Conservation (phyloP, 2,888 invertebrate genomes). For the Drosophila siamana region DNA sequence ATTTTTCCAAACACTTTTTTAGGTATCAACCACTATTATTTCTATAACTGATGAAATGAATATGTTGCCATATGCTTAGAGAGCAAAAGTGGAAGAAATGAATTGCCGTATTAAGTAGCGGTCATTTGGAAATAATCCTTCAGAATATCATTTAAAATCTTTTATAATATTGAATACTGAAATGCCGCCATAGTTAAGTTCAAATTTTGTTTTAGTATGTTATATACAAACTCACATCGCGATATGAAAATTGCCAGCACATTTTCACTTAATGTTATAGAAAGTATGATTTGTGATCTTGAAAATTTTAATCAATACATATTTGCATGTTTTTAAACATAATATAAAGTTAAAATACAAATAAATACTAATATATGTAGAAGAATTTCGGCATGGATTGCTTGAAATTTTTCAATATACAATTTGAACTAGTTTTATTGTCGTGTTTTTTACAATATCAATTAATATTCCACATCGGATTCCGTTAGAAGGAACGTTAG, state of each 20-base stretch:
- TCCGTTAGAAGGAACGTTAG: not conserved
- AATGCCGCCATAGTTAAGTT: constrained; percentile 23
- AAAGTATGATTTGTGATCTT: constrained; percentile 79
- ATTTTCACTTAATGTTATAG: constrained; percentile 52
- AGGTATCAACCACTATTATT: constrained; percentile 1
- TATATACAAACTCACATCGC: constrained; percentile 31
- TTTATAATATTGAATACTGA: not conserved
- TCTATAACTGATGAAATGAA: not conserved
- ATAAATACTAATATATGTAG: constrained; percentile 54
- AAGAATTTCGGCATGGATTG: constrained; percentile 74
- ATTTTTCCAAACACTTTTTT: constrained; percentile 11
- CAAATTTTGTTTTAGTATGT: constrained; percentile 27
- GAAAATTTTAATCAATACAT: constrained; percentile 74
- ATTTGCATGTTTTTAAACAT: constrained; percentile 69
- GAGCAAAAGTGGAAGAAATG: not conserved
- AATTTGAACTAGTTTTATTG: constrained; percentile 27
- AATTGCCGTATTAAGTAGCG: constrained; percentile 13
- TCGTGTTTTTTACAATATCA: not conserved
- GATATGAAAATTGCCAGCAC: constrained; percentile 51
- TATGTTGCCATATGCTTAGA: constrained; percentile 47
- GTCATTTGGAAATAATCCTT: not conserved
- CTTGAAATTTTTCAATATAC: constrained; percentile 62
- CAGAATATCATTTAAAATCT: constrained; percentile 1
- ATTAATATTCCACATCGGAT: not conserved
- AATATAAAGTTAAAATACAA: constrained; percentile 54